Percentiles rank a stretch among this genome's conserved stretches.
phyloP scores from a whole-genome alignment of 2,888 invertebrate genomes.

The Agrochola circellaris region DNA sequence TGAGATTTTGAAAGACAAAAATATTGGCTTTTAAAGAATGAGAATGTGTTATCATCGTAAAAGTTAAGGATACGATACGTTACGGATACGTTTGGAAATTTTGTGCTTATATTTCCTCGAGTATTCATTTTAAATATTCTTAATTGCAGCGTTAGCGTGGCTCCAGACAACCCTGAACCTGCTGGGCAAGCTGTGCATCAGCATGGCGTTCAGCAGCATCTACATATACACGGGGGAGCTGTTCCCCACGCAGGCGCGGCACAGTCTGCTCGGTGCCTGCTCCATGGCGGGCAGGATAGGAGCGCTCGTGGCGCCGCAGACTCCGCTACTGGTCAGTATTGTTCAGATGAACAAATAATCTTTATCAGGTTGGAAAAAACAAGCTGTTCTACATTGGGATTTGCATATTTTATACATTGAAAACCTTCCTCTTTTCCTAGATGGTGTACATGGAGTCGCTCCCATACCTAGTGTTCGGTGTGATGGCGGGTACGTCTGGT shows the following conservation, averaged over 20 bases:
- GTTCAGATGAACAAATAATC: not conserved
- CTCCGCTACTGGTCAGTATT: slow-evolving; percentile 91
- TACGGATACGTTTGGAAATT: not conserved
- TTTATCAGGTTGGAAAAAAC: not conserved
- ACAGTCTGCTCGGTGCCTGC: slow-evolving; percentile 91
- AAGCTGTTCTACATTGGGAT: not conserved
- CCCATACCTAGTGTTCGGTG: slow-evolving; percentile 90
- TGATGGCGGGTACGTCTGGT: slow-evolving; percentile 87
- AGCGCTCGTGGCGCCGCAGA: slow-evolving; percentile 92
- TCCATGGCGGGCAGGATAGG: slow-evolving; percentile 93
- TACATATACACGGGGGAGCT: slow-evolving; percentile 92
- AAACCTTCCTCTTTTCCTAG: slow-evolving; percentile 66
- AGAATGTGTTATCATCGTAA: not conserved
- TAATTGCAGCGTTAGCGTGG: slow-evolving; percentile 81
- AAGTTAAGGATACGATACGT: not conserved
- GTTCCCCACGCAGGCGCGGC: slow-evolving; percentile 92
- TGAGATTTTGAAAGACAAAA: not conserved
- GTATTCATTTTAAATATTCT: not conserved
- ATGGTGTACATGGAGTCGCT: slow-evolving; percentile 81
- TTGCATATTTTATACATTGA: not conserved
- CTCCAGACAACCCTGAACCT: slow-evolving; percentile 88
- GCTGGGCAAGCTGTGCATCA: slow-evolving; percentile 86
- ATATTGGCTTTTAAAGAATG: not conserved
- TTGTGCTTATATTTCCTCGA: not conserved
- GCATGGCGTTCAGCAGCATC: slow-evolving; percentile 87